A percentile compares a stretch with the other conserved stretches of the same genome.
phyloP scores from a whole-genome alignment of 2,888 invertebrate genomes.

The Thera britannica region DNA sequence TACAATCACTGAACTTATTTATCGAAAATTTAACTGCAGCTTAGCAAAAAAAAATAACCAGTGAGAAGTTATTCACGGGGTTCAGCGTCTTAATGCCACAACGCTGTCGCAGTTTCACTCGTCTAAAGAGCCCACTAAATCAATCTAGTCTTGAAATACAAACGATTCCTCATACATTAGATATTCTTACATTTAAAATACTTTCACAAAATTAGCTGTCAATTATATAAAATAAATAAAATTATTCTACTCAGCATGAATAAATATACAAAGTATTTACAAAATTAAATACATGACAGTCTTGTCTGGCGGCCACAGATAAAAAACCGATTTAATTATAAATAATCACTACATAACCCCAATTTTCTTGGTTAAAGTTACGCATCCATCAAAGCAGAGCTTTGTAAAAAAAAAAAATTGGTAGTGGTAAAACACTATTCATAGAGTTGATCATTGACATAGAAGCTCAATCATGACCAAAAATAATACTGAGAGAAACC shows the following conservation, averaged over 20 bases:
- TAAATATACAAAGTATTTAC: constrained; percentile 1
- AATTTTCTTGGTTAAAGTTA: too few relatives aligned
- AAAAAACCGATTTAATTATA: neutral
- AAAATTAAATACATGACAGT: constrained; percentile 2
- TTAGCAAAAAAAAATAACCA: too few relatives aligned
- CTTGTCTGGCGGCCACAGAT: neutral
- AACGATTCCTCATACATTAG: neutral
- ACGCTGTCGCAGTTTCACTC: neutral
- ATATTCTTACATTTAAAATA: neutral
- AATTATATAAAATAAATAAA: constrained; percentile 1
- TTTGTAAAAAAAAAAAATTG: too few relatives aligned
- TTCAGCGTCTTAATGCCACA: too few relatives aligned
- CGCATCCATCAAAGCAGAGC: too few relatives aligned
- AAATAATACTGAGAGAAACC: neutral
- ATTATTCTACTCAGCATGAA: neutral
- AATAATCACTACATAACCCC: neutral
- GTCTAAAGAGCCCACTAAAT: neutral
- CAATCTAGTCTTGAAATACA: neutral
- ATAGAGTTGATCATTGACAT: too few relatives aligned
- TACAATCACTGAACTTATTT: too few relatives aligned
- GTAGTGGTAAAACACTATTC: too few relatives aligned
- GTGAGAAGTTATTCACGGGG: too few relatives aligned
- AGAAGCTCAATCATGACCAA: neutral
- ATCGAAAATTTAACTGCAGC: too few relatives aligned
- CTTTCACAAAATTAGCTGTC: constrained; percentile 2